Evolutionary conservation across 2,113 vertebrate species (phyloP).

Genomic region (Vulpes vulpes): DNA sequence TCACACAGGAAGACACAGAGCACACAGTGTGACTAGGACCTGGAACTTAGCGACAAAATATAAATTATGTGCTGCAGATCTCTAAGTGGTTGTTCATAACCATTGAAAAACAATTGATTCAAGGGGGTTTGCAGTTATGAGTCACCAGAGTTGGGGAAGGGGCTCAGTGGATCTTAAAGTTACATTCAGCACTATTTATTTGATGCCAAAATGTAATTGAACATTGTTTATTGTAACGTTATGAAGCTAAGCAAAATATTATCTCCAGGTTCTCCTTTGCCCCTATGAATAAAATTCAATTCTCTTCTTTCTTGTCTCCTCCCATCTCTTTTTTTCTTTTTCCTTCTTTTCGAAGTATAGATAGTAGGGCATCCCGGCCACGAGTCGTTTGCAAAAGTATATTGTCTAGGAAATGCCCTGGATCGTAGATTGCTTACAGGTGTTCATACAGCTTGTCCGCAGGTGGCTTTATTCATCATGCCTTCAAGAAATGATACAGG

Average conservation of each 20-base stretch:
- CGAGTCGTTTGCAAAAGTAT: neutral
- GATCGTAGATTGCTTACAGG: constrained; percentile 14
- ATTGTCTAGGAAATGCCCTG: neutral
- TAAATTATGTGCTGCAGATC: neutral
- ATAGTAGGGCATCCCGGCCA: neutral
- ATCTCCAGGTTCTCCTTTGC: neutral
- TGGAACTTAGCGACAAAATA: neutral
- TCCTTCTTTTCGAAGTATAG: neutral
- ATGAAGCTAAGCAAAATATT: neutral
- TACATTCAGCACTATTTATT: neutral
- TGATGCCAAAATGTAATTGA: neutral
- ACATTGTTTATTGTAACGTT: neutral
- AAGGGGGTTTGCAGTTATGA: neutral
- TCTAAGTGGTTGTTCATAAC: neutral
- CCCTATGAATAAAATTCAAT: constrained; percentile 1
- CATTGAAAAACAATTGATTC: neutral
- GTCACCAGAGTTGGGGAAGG: neutral
- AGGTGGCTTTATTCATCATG: neutral
- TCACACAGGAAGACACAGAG: neutral
- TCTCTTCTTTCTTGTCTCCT: neutral
- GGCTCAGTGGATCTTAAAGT: neutral
- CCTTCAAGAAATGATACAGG: neutral
- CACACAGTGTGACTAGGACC: neutral
- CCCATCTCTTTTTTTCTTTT: neutral
- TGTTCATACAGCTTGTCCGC: neutral